A percentile compares a stretch with the other conserved stretches of the same genome.
These are phyloP conservation scores for Zaprionus lachaisei DNA, from an alignment of 1,140 invertebrate genomes.

Conservation along the genomic window DNA sequence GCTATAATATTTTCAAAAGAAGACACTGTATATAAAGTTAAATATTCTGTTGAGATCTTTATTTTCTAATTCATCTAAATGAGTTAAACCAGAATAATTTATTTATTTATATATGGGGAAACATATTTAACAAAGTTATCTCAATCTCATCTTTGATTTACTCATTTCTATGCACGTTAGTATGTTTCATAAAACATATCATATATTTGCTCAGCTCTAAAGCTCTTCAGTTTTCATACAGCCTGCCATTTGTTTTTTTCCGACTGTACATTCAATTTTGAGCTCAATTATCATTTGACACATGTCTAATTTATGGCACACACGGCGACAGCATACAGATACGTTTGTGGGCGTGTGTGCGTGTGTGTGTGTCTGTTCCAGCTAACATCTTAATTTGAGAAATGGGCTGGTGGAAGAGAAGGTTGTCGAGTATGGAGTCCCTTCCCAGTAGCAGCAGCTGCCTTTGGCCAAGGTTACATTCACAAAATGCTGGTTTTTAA, in stretches of 20 bases:
- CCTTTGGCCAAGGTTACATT: slow-evolving; percentile 50
- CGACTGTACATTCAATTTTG: slow-evolving; percentile 20
- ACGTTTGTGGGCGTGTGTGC: background rate
- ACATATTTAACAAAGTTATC: too few relatives aligned
- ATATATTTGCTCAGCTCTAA: background rate
- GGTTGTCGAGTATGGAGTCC: background rate
- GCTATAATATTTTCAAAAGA: too few relatives aligned
- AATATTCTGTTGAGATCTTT: too few relatives aligned
- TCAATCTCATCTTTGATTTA: too few relatives aligned
- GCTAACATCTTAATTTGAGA: slow-evolving; percentile 35
- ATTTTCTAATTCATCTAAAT: too few relatives aligned
- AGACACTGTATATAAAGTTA: too few relatives aligned
- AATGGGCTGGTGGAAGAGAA: background rate
- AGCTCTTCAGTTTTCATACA: background rate
- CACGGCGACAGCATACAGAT: background rate
- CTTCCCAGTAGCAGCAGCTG: slow-evolving; percentile 18
- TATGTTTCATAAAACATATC: background rate
- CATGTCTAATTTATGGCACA: slow-evolving; percentile 47
- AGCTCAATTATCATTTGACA: slow-evolving; percentile 50
- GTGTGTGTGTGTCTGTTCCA: background rate
- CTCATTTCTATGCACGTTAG: background rate
- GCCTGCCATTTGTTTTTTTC: background rate
- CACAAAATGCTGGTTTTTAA: slow-evolving; percentile 56
- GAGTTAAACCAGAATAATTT: too few relatives aligned
- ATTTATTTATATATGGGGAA: too few relatives aligned